Base-by-base conservation (phyloP, 2,888 invertebrate species). In the Druceiella hillmani region DNA sequence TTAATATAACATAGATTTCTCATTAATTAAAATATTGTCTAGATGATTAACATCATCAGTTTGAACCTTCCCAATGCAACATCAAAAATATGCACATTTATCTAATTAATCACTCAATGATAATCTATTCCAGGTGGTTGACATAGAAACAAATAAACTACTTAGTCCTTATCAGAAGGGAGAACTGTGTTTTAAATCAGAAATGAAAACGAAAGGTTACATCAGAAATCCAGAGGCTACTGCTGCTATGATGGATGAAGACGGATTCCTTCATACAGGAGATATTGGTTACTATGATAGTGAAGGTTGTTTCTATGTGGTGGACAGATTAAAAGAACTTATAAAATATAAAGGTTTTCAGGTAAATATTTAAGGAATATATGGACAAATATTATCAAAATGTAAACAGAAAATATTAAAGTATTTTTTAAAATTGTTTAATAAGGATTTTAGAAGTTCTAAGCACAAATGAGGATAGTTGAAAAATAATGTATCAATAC, bases 301-400 rank as follows among this genome's bases (percentile, higher is more conserved):
- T 1, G 80, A 89, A 10, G 81, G 80, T 1, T 81, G 75, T 58
- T 84, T 89, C 60, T 90, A 76, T 54, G 79, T 92, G 45, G 84
- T 90, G 2, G 93, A 91, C 58, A 69, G 93, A 42, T 65, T 90
- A 12, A 93, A 93, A 58, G 91, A 92, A 56, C 76, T 93, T 15
- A 92, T 93, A 53, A 93, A 93, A 60, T 90, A 88, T 55, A 91
- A 92, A 59, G 90, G 83, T 25, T 85, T 80, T 53, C 83, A 87
- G 76, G 86, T 87, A n/a, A n/a, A n/a, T n/a, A n/a, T n/a, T n/a
- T n/a, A n/a, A n/a, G n/a, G n/a, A n/a, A n/a, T n/a, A n/a, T n/a
- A n/a, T n/a, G n/a, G n/a, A n/a, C n/a, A n/a, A n/a, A n/a, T n/a
- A n/a, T n/a, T n/a, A n/a, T n/a, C n/a, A n/a, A n/a, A n/a, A n/a